Conservation (phyloP, 2,113 vertebrate species). For the Dolichotis patagonum region DNA sequence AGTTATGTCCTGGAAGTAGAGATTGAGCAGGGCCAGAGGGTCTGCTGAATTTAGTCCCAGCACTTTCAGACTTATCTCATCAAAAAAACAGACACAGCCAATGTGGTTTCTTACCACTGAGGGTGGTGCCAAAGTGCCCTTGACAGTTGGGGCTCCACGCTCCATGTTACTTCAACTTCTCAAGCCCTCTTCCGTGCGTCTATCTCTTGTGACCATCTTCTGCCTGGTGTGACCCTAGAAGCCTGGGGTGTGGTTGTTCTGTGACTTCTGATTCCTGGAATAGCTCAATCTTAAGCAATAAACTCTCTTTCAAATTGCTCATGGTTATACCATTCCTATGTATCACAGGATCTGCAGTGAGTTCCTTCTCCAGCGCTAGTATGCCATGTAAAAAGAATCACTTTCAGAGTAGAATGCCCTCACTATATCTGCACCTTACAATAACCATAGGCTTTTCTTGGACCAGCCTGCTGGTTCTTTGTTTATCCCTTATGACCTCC, state of each 20-base stretch:
- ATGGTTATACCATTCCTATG: neutral
- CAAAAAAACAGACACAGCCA: neutral
- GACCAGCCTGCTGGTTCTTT: neutral
- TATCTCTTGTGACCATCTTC: neutral
- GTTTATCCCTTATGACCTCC: neutral
- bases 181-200: neutral
- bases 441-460: neutral
- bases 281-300: neutral
- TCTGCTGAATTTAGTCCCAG: neutral
- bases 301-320: neutral
- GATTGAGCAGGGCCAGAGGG: neutral
- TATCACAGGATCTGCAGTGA: neutral
- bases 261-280: neutral
- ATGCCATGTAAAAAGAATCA: neutral
- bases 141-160: neutral
- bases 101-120: neutral
- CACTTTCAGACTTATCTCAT: neutral
- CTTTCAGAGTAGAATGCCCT: neutral
- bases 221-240: neutral
- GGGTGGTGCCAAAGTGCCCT: neutral
- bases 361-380: neutral
- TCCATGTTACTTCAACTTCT: neutral
- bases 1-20: neutral
- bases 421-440: neutral
- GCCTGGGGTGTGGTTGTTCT: neutral